phyloP scores from a whole-genome alignment of 2,888 invertebrate genomes.

The Cerceris ruficornis region DNA sequence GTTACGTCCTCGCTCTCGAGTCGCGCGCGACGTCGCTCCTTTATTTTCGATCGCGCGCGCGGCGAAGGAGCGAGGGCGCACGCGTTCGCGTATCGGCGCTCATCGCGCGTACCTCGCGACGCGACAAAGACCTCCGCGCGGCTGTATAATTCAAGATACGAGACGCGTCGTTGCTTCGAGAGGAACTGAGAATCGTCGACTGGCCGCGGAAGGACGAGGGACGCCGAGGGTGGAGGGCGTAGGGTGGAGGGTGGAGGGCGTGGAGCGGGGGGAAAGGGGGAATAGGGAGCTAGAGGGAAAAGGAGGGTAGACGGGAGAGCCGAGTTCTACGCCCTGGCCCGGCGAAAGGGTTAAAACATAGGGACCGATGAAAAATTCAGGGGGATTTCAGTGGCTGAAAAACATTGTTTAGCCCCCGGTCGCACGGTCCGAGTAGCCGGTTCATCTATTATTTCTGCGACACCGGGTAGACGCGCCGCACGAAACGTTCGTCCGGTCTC shows the following conservation, averaged over 20 bases:
- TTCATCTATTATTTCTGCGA: slow-evolving; percentile 76
- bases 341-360: slow-evolving; percentile 76
- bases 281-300: slow-evolving; percentile 5
- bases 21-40: not conserved
- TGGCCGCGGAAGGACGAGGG: no score
- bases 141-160: slow-evolving; percentile 66
- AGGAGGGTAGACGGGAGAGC: slow-evolving; percentile 4
- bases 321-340: slow-evolving; percentile 33
- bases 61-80: no score
- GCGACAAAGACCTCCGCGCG: slow-evolving; percentile 31
- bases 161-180: slow-evolving; percentile 33
- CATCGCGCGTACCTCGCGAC: slow-evolving; percentile 23
- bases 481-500: slow-evolving; percentile 54
- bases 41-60: slow-evolving; percentile 2
- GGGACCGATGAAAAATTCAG: slow-evolving; percentile 76
- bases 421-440: slow-evolving; percentile 69
- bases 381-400: slow-evolving; percentile 75
- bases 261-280: not conserved
- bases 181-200: not conserved
- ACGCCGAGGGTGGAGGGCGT: not conserved
- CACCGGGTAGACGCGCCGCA: slow-evolving; percentile 69
- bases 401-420: slow-evolving; percentile 74
- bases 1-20: not conserved
- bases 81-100: not conserved
- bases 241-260: not conserved